Evolutionary conservation across 2,888 invertebrate genomes (phyloP).

Genomic region (Melolontha melolontha): DNA sequence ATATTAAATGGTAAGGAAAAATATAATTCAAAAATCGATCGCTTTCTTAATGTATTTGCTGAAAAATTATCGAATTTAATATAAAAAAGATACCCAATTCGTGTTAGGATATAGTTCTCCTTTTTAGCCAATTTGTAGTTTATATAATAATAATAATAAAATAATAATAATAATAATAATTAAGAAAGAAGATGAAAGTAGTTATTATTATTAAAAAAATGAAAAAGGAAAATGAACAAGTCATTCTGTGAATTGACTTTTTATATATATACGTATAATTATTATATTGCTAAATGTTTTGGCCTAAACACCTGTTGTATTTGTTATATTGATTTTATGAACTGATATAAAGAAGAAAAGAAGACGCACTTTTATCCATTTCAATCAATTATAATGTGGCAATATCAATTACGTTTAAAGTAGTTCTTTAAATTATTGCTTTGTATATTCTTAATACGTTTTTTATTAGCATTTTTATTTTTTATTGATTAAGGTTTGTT

Average conservation of each 20-base stretch:
- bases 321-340: conserved; percentile 26
- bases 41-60: conserved; percentile 61
- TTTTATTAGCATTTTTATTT: no score
- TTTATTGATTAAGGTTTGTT: no score
- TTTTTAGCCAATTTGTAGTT: conserved; percentile 62
- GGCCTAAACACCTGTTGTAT: conserved; percentile 39
- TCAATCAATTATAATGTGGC: no score
- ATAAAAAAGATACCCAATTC: conserved; percentile 58
- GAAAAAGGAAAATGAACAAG: conserved; percentile 52
- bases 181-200: conserved; percentile 50
- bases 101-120: conserved; percentile 61
- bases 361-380: no score
- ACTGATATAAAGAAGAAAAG: conserved; percentile 1
- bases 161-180: conserved; percentile 45
- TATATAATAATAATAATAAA: conserved; percentile 54
- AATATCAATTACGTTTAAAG: no score
- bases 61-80: conserved; percentile 63
- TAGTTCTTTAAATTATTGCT: no score
- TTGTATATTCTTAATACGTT: no score
- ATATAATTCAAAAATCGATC: conserved; percentile 44
- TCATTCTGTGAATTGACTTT: conserved; percentile 62
- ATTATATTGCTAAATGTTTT: conserved; percentile 39
- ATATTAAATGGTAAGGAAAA: conserved; percentile 41
- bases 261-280: conserved; percentile 38
- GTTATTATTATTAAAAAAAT: conserved; percentile 53